Evolutionary conservation across 1,140 invertebrate species (phyloP).

Genomic region (Bilobella aurantiaca): DNA sequence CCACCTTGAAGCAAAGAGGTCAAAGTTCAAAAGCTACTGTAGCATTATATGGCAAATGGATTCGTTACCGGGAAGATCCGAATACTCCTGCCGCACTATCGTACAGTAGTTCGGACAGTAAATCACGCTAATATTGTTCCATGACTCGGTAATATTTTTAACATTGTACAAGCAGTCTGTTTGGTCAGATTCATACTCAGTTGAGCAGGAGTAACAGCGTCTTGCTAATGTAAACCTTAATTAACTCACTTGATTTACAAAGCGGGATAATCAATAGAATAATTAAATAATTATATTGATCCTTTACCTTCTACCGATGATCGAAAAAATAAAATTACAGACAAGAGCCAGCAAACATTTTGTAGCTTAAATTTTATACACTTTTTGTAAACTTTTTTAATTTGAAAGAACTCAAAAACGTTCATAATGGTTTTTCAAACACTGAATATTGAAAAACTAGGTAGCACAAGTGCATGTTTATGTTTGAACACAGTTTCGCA

Average conservation of each 20-base stretch:
- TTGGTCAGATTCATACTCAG: not conserved
- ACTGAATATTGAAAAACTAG: not conserved
- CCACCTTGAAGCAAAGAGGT: not conserved
- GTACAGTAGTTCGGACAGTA: constrained; percentile 20
- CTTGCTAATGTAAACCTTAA: not conserved
- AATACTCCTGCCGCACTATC: constrained; percentile 16
- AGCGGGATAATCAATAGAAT: too few species aligned
- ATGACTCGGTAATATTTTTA: constrained; percentile 20
- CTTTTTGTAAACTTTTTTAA: not conserved
- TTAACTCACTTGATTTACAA: too few species aligned
- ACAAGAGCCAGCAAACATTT: not conserved
- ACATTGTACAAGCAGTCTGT: not conserved
- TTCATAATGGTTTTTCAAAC: not conserved
- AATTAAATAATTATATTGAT: not conserved
- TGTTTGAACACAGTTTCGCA: not conserved
- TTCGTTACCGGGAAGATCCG: constrained; percentile 15
- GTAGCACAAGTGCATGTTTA: not conserved
- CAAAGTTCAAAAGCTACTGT: not conserved
- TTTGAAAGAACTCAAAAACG: not conserved
- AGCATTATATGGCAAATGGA: not conserved
- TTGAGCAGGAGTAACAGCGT: constrained; percentile 11
- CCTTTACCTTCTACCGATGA: not conserved
- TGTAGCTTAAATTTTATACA: not conserved
- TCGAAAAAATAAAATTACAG: not conserved
- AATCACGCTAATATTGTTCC: constrained; percentile 12